phyloP scores from a whole-genome alignment of 1,140 invertebrate species.

The Wiebesia pumilae region DNA sequence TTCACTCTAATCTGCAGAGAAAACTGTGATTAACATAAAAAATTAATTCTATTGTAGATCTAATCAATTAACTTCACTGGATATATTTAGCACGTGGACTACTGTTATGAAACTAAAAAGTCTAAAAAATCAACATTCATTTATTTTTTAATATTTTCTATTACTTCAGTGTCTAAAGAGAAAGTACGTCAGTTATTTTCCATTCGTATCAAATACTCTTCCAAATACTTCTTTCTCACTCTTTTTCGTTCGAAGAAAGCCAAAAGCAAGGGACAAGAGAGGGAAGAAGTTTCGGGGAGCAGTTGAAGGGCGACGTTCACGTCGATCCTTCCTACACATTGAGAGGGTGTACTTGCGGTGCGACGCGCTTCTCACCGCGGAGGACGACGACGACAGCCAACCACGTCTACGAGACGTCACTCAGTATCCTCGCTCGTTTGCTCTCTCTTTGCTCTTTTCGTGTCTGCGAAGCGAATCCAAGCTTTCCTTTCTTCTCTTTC shows the following conservation, averaged over 20 bases:
- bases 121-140: not conserved
- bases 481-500: slow-evolving; percentile 4
- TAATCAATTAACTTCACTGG: no score
- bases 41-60: not conserved
- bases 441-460: slow-evolving; percentile 50
- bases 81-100: no score
- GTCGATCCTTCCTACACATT: slow-evolving; percentile 59
- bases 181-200: not conserved
- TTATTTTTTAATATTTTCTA: not conserved
- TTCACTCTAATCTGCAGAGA: not conserved
- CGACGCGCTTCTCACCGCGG: slow-evolving; percentile 4
- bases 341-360: slow-evolving; percentile 24
- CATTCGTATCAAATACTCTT: not conserved
- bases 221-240: not conserved
- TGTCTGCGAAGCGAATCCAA: slow-evolving; percentile 6
- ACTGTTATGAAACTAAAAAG: not conserved
- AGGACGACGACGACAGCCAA: slow-evolving; percentile 61
- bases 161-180: not conserved
- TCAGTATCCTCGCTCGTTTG: slow-evolving; percentile 52
- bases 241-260: not conserved
- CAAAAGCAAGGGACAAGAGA: not conserved
- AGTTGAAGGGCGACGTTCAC: slow-evolving; percentile 53
- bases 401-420: slow-evolving; percentile 61
- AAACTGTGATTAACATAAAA: not conserved
- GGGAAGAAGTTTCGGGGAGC: not conserved